These are phyloP conservation scores for Polypedilum vanderplanki DNA, from an alignment of 1,140 invertebrate species.

Conservation along the genomic window DNA sequence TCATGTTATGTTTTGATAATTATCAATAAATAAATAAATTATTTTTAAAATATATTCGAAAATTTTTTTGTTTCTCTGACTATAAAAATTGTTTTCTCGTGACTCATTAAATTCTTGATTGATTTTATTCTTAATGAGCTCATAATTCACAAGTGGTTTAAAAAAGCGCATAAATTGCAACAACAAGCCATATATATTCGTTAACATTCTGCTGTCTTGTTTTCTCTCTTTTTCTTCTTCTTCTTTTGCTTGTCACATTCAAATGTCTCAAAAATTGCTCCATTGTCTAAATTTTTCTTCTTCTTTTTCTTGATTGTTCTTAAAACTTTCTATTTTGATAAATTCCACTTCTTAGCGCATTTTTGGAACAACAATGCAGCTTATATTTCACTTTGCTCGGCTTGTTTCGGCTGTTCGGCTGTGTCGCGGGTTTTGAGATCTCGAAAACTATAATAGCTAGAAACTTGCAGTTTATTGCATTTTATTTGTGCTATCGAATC, in stretches of 20 bases:
- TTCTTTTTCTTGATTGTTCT: not conserved
- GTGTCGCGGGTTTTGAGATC: no score
- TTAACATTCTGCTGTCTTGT: constrained; percentile 8
- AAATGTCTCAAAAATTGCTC: not conserved
- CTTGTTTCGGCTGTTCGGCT: no score
- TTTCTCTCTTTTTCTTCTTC: not conserved
- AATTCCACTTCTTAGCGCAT: no score
- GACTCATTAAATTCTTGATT: not conserved
- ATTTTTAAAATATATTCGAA: no score
- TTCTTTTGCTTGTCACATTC: not conserved
- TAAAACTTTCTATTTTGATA: constrained; percentile 26
- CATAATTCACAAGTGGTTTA: not conserved
- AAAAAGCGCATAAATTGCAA: not conserved
- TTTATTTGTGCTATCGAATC: no score
- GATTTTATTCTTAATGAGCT: not conserved
- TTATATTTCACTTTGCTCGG: no score
- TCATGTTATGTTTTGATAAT: constrained; percentile 19
- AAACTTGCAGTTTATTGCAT: no score
- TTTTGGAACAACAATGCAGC: no score
- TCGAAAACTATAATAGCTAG: no score
- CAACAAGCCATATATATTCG: constrained; percentile 22
- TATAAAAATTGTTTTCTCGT: not conserved
- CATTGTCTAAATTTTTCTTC: not conserved
- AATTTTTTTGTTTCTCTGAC: not conserved
- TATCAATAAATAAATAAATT: constrained; percentile 28